Evolutionary conservation across 2,797 vertebrate genomes (phyloP).

Genomic region (Ibycter americanus): DNA sequence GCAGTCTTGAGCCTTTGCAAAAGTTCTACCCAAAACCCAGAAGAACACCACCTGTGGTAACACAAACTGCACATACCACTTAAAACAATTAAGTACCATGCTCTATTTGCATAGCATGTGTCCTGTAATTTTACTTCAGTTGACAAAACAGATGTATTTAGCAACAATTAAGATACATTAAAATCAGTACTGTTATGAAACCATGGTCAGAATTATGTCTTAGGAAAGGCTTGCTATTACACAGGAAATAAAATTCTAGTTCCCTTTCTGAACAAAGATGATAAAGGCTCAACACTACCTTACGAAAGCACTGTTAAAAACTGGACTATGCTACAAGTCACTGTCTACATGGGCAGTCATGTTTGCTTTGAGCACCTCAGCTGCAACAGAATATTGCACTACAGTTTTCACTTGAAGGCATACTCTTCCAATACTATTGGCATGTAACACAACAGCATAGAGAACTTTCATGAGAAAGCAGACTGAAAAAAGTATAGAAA

Average conservation of each 20-base stretch:
- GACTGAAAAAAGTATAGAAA: neutral
- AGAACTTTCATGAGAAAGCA: neutral
- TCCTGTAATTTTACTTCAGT: neutral
- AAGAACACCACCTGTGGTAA: neutral
- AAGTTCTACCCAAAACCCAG: neutral
- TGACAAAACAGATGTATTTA: neutral
- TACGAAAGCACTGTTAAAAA: neutral
- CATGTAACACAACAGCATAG: neutral
- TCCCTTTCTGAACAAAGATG: neutral
- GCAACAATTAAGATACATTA: neutral
- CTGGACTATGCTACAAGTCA: neutral
- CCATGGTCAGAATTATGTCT: neutral
- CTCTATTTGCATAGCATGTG: neutral
- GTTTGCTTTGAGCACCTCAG: neutral
- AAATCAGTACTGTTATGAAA: neutral
- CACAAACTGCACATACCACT: neutral
- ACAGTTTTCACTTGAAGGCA: neutral
- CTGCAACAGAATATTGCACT: neutral
- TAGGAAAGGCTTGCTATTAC: neutral
- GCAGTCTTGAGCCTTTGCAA: neutral
- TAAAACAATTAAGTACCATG: neutral
- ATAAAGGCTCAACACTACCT: neutral
- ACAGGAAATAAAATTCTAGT: neutral
- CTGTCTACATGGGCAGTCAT: accelerated
- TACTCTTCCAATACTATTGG: neutral